phyloP scores from a whole-genome alignment of 2,888 invertebrate species.

The Amitus sp. region DNA sequence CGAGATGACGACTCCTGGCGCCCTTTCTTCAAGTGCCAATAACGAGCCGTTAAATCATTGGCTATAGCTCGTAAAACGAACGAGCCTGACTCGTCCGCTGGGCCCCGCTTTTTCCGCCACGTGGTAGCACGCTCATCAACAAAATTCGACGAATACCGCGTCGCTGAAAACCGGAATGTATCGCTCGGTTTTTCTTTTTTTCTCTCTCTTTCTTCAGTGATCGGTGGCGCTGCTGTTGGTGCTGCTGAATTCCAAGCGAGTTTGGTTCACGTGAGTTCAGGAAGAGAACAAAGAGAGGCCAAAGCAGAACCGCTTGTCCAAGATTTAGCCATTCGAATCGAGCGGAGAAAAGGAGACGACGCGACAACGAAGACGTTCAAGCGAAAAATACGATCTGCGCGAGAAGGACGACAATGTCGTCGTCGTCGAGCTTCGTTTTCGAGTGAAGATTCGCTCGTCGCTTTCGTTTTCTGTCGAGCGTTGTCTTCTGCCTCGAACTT shows the following conservation, averaged over 20 bases:
- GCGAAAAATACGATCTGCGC: slow-evolving; percentile 1
- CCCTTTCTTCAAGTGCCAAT: too few relatives aligned
- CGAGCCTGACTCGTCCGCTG: too few relatives aligned
- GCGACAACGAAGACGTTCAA: background rate
- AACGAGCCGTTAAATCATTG: too few relatives aligned
- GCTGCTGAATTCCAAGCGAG: slow-evolving; percentile 39
- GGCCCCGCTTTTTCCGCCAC: slow-evolving; percentile 6
- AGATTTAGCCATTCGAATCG: slow-evolving; percentile 30
- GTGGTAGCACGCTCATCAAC: slow-evolving; percentile 24
- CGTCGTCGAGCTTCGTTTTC: slow-evolving; percentile 10
- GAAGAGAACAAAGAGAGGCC: slow-evolving; percentile 40
- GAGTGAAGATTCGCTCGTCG: slow-evolving; percentile 1
- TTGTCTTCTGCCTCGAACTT: too few relatives aligned
- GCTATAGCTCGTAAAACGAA: too few relatives aligned
- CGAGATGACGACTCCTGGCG: too few relatives aligned
- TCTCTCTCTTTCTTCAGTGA: slow-evolving; percentile 2
- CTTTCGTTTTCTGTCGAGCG: slow-evolving; percentile 3
- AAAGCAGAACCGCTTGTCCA: slow-evolving; percentile 21
- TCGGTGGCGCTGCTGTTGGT: slow-evolving; percentile 18
- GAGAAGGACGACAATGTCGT: slow-evolving; percentile 5
- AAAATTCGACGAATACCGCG: slow-evolving; percentile 39
- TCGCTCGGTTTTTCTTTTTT: slow-evolving; percentile 25
- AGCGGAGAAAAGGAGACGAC: background rate
- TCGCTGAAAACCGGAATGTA: slow-evolving; percentile 40
- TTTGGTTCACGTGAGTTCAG: slow-evolving; percentile 43